phyloP scores from a whole-genome alignment of 2,113 vertebrate species.

The Thomomys bottae region DNA sequence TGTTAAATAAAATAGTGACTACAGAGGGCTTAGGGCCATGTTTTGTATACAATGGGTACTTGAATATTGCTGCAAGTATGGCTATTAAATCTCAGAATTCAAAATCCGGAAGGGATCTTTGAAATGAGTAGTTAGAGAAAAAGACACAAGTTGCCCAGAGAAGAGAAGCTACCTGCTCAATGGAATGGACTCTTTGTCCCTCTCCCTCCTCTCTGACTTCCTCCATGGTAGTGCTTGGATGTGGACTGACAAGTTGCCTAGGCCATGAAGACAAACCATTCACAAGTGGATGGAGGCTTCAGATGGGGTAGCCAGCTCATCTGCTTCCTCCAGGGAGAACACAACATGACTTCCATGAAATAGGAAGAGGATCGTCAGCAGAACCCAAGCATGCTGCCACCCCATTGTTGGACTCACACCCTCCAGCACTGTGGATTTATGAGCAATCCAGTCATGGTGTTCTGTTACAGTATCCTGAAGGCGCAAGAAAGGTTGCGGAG shows the following conservation, averaged over 20 bases:
- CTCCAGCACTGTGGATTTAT: not conserved
- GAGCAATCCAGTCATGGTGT: not conserved
- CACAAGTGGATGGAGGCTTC: not conserved
- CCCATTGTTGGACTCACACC: not conserved
- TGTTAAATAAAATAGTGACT: accelerated
- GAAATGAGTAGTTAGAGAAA: not conserved
- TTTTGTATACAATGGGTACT: not conserved
- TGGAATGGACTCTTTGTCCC: too few relatives aligned
- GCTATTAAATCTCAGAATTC: not conserved
- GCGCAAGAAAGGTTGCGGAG: not conserved
- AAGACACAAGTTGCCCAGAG: not conserved
- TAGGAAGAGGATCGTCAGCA: not conserved
- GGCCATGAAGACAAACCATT: not conserved
- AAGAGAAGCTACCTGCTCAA: not conserved
- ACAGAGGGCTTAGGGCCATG: accelerated
- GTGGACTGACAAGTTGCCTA: not conserved
- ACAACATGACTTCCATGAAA: not conserved
- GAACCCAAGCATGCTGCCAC: too few relatives aligned
- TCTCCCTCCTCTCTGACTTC: too few relatives aligned
- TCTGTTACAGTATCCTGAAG: not conserved
- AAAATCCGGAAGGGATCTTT: not conserved
- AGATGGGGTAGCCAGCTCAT: not conserved
- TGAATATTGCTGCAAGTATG: accelerated
- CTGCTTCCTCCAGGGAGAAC: not conserved
- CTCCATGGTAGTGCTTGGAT: not conserved